A percentile compares a stretch with the other conserved stretches of the same genome.
These are phyloP conservation scores for Drepana arcuata DNA, from an alignment of 1,140 invertebrate genomes.

Conservation along the genomic window DNA sequence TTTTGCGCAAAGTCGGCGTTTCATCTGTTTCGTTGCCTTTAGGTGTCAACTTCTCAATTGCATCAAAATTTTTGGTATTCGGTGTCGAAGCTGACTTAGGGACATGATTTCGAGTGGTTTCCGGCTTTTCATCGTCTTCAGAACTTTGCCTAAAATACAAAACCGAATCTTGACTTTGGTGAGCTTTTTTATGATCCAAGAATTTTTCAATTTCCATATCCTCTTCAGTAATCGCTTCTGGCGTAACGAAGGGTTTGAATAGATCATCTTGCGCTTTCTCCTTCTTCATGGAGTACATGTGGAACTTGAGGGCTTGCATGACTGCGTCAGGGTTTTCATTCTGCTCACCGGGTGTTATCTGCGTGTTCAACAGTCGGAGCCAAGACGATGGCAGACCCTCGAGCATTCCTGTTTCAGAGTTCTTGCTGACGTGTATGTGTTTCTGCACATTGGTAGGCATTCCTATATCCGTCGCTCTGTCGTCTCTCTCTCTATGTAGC, in stretches of 20 bases:
- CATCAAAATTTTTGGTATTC: constrained; percentile 53
- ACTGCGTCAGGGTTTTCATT: constrained; percentile 91
- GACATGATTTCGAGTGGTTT: constrained; percentile 49
- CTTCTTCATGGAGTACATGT: constrained; percentile 88
- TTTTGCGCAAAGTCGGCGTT: constrained; percentile 73
- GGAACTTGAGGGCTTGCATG: constrained; percentile 91
- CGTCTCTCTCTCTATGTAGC: constrained; percentile 41
- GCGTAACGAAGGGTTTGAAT: constrained; percentile 86
- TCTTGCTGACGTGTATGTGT: constrained; percentile 86
- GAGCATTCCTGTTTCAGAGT: constrained; percentile 82
- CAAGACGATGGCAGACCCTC: constrained; percentile 86
- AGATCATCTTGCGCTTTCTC: constrained; percentile 75
- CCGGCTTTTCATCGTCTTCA: constrained; percentile 51
- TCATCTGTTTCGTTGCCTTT: constrained; percentile 55
- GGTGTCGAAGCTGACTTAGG: constrained; percentile 49
- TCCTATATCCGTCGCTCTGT: constrained; percentile 76
- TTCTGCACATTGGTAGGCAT: constrained; percentile 84
- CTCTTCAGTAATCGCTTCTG: constrained; percentile 83
- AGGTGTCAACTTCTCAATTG: constrained; percentile 49
- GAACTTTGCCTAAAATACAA: constrained; percentile 66
- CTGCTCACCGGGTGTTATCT: constrained; percentile 91
- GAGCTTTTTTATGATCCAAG: constrained; percentile 78
- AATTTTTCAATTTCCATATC: constrained; percentile 84
- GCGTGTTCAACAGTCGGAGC: constrained; percentile 84
- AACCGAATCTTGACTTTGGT: constrained; percentile 75